Base-by-base conservation (phyloP, 1,140 invertebrate species). In the Halesus radiatus region DNA sequence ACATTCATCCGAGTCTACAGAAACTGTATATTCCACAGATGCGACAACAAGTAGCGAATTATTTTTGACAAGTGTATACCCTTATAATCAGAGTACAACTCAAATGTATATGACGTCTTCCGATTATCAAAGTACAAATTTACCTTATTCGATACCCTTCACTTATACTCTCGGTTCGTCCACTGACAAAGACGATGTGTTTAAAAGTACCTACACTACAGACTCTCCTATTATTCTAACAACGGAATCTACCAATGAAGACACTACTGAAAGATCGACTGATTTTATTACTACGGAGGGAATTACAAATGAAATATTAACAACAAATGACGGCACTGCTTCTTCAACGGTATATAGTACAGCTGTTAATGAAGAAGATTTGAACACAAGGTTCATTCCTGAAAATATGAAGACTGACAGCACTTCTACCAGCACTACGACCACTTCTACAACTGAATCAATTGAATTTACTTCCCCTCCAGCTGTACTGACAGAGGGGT, bases 71-170 rank as follows among this genome's bases (percentile, higher is more conserved):
- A 68, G 53, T 75, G 45, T 72, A 13, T 53, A 58, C 60, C 29
- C 50, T 29, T 50, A 60, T 37, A 20, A 56, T 72, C 54, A 81
- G 23, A 70, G 52, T 62, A 58, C 29, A 26, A 75, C 76, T 18
- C 54, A 79, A 72, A 77, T 52, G 52, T 74, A 32, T 37, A 37
- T 50, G 8, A 62, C 62, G 53, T 80, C 81, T 70, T 82, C 78
- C 18, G 66, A 73, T 64, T 79, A 68, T 32, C 52, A 37, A 54
- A 80, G 32, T 76, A 76, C 74, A 62, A 73, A 79, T 54, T 23
- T 32, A 60, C 76, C 62, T 52, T 60, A 66, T 64, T 77, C 58
- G 16, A 77, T 32, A 50, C 32, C 32, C 10, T 52, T 77, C 45
- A 52, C 3, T 53, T 37, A 53, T 52, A 77, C 37, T n/a, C 37